These are phyloP conservation scores for Drosophila setosimentum DNA, from an alignment of 2,888 invertebrate species.

Conservation along the genomic window DNA sequence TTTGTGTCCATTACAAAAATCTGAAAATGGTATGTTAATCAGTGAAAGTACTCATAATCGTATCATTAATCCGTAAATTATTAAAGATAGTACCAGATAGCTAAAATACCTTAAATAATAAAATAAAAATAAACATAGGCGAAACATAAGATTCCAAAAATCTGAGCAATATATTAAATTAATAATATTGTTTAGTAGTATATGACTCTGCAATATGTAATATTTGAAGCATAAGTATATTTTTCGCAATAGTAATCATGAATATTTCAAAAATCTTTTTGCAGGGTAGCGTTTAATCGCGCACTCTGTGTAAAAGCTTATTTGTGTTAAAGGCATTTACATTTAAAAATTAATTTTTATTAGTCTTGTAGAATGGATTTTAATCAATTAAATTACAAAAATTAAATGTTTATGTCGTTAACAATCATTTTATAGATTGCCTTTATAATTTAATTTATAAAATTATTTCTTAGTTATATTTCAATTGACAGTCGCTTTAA, in stretches of 20 bases:
- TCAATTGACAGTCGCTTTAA: background rate
- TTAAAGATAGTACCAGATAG: background rate
- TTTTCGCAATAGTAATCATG: background rate
- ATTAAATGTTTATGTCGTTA: background rate
- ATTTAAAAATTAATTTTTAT: constrained; percentile 3
- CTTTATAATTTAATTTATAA: background rate
- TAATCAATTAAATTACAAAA: constrained; percentile 13
- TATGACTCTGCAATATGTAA: background rate
- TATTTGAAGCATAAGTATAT: background rate
- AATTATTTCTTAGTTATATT: background rate
- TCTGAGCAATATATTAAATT: background rate
- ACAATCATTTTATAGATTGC: background rate
- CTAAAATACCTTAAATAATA: background rate
- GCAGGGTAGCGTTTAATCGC: background rate
- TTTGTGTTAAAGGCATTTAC: background rate
- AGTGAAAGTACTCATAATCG: background rate
- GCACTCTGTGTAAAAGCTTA: background rate
- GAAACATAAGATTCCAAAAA: background rate
- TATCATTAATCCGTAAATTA: background rate
- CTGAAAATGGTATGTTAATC: no score
- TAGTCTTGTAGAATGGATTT: constrained; percentile 13
- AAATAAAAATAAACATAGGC: background rate
- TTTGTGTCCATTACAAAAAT: background rate
- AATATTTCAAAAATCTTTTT: background rate
- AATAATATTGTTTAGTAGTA: background rate